A percentile compares a stretch with the other conserved stretches of the same genome.
Evolutionary conservation across 2,888 invertebrate species (phyloP).

Genomic region (Spodoptera exigua): DNA sequence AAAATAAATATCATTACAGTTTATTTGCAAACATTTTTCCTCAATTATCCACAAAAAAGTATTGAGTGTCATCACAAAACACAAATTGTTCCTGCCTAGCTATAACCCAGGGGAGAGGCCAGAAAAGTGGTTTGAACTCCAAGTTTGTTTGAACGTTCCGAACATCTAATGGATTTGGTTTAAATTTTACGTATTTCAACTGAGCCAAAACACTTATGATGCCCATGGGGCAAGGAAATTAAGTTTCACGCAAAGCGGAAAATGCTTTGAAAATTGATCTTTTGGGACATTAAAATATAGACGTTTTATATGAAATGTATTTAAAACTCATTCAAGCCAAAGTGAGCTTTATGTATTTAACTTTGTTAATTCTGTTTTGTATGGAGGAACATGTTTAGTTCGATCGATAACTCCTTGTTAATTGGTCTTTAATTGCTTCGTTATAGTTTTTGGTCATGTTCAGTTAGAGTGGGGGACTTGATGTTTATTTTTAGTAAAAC

Average conservation of each 20-base stretch:
- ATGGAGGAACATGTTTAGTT: too few species aligned
- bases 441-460: too few species aligned
- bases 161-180: slow-evolving; percentile 46
- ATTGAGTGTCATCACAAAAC: neutral
- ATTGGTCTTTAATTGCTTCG: too few species aligned
- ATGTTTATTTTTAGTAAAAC: too few species aligned
- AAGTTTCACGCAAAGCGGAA: slow-evolving; percentile 44
- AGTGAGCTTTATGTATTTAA: slow-evolving; percentile 1
- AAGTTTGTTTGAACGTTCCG: slow-evolving; percentile 37
- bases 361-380: neutral
- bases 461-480: too few species aligned
- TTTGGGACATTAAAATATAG: slow-evolving; percentile 21
- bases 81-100: neutral
- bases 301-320: slow-evolving; percentile 11
- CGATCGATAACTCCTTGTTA: too few species aligned
- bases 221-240: slow-evolving; percentile 47
- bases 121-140: slow-evolving; percentile 26
- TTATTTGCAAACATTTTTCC: too few species aligned
- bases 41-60: slow-evolving; percentile 1
- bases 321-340: slow-evolving; percentile 4
- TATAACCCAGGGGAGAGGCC: slow-evolving; percentile 4
- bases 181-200: slow-evolving; percentile 46
- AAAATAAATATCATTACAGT: too few species aligned
- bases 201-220: slow-evolving; percentile 41
- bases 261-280: slow-evolving; percentile 48